Percentiles rank a stretch among this genome's conserved stretches.
phyloP scores from a whole-genome alignment of 2,113 vertebrate species.

The Mustela lutreola region DNA sequence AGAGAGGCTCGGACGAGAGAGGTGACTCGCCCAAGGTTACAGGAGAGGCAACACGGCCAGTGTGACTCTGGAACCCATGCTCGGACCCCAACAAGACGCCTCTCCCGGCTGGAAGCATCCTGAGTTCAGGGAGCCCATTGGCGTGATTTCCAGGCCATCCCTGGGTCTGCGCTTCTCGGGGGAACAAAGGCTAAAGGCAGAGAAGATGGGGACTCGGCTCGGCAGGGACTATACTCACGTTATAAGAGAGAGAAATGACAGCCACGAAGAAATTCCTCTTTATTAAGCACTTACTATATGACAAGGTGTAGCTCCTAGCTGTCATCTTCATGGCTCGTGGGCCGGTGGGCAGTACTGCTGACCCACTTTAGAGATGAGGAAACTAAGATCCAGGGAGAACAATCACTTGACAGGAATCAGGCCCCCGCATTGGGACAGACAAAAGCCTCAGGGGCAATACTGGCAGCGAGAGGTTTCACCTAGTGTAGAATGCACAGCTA shows the following conservation, averaged over 20 bases:
- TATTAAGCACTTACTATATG: not conserved
- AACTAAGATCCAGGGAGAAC: not conserved
- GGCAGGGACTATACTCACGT: not conserved
- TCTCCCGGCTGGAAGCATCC: not conserved
- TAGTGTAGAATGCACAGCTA: not conserved
- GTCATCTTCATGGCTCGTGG: not conserved
- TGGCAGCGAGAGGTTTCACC: fast-evolving
- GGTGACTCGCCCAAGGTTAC: not conserved
- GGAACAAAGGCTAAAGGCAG: not conserved
- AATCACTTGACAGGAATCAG: not conserved
- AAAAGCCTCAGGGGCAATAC: not conserved
- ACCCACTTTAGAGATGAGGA: not conserved
- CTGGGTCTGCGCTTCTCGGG: not conserved
- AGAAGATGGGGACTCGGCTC: fast-evolving
- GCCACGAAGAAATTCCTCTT: not conserved
- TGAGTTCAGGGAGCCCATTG: not conserved
- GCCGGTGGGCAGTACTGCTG: not conserved
- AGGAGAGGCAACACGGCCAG: too few species aligned
- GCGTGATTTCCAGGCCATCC: not conserved
- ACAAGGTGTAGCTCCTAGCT: not conserved
- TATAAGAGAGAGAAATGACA: not conserved
- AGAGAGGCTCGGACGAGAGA: not conserved
- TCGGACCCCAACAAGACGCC: not conserved
- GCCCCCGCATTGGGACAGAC: not conserved
- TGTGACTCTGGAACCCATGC: not conserved